These are phyloP conservation scores for Melinopterus prodromus DNA, from an alignment of 2,888 invertebrate genomes.

Conservation along the genomic window DNA sequence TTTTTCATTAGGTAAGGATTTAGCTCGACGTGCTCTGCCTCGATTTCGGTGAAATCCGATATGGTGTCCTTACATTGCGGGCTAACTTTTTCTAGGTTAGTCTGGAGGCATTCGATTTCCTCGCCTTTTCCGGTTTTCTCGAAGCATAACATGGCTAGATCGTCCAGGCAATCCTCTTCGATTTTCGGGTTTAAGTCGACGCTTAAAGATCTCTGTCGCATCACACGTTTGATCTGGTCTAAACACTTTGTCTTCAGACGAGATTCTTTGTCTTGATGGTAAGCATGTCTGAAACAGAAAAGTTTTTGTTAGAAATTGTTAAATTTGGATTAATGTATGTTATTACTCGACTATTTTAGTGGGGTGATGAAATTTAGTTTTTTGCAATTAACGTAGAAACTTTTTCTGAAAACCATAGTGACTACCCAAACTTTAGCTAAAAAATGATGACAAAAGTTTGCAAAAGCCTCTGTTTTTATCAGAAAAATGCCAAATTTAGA, in stretches of 20 bases:
- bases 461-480: too few relatives aligned
- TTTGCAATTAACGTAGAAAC: neutral
- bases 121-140: conserved; percentile 87
- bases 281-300: conserved; percentile 74
- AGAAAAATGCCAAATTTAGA: too few relatives aligned
- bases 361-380: too few relatives aligned
- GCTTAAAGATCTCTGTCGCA: conserved; percentile 91
- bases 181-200: conserved; percentile 95
- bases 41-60: conserved; percentile 86
- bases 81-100: conserved; percentile 75
- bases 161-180: conserved; percentile 88
- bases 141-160: conserved; percentile 84
- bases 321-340: neutral
- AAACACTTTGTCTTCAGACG: conserved; percentile 69
- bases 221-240: conserved; percentile 87
- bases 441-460: too few relatives aligned
- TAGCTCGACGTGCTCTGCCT: conserved; percentile 87
- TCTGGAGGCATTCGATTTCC: conserved; percentile 93
- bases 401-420: neutral
- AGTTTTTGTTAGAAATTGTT: neutral
- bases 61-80: conserved; percentile 79
- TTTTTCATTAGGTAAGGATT: conserved; percentile 87
- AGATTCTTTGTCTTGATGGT: conserved; percentile 58
- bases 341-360: neutral
- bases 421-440: too few relatives aligned